A percentile compares a stretch with the other conserved stretches of the same genome.
Evolutionary conservation across 2,797 vertebrate species (phyloP).

Genomic region (Bryconaethiops microstoma): DNA sequence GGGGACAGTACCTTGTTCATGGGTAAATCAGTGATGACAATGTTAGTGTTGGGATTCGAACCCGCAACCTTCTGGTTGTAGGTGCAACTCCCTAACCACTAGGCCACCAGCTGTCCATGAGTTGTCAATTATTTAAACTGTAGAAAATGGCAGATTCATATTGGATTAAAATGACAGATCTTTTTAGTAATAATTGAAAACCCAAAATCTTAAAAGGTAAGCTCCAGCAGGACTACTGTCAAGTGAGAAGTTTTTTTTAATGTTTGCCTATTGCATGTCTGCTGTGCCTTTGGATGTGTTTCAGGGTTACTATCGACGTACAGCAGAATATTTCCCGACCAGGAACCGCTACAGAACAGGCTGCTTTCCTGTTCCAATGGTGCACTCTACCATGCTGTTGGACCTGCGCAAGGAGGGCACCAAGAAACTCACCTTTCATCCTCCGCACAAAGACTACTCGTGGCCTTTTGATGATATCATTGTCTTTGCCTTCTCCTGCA

Average conservation of each 20-base stretch:
- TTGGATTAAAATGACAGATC: no score
- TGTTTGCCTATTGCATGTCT: background rate
- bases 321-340: slow-evolving; percentile 94
- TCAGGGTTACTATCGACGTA: slow-evolving; percentile 94
- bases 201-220: no score
- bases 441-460: slow-evolving; percentile 89
- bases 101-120: no score
- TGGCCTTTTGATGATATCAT: slow-evolving; percentile 98
- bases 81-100: no score
- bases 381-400: slow-evolving; percentile 89
- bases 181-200: no score
- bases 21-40: no score
- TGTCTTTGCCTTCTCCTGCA: slow-evolving; percentile 91
- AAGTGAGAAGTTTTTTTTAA: background rate
- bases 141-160: no score
- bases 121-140: no score
- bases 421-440: slow-evolving; percentile 85
- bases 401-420: slow-evolving; percentile 85
- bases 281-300: background rate
- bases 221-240: no score
- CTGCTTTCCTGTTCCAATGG: slow-evolving; percentile 93
- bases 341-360: slow-evolving; percentile 86
- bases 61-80: no score
- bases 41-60: no score
- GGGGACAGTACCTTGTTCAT: no score